These are phyloP conservation scores for Aplocera efformata DNA, from an alignment of 2,888 invertebrate species.

Conservation along the genomic window DNA sequence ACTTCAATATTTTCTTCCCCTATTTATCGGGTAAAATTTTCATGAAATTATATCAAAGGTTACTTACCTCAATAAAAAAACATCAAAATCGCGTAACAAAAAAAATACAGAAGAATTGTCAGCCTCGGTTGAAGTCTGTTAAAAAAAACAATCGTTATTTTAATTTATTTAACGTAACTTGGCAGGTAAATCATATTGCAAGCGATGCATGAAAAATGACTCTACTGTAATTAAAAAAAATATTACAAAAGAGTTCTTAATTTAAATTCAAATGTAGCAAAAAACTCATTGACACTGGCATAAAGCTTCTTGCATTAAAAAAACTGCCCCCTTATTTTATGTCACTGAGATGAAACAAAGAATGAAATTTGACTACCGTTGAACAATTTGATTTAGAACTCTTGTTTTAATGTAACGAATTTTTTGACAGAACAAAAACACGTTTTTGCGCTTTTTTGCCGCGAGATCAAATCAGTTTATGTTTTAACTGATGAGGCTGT, in stretches of 20 bases:
- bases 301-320: slow-evolving; percentile 28
- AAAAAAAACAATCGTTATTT: slow-evolving; percentile 12
- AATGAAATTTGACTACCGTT: slow-evolving; percentile 67
- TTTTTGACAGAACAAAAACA: slow-evolving; percentile 43
- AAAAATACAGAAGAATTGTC: too few relatives aligned
- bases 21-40: too few relatives aligned
- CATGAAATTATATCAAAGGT: too few relatives aligned
- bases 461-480: slow-evolving; percentile 12
- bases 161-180: slow-evolving; percentile 30
- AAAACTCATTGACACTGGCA: slow-evolving; percentile 40
- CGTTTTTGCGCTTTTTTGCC: slow-evolving; percentile 32
- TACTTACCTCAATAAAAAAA: too few relatives aligned
- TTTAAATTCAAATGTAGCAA: slow-evolving; percentile 66
- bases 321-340: slow-evolving; percentile 40
- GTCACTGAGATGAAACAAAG: slow-evolving; percentile 70
- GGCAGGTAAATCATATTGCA: slow-evolving; percentile 75
- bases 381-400: slow-evolving; percentile 69
- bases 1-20: too few relatives aligned
- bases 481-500: slow-evolving; percentile 14
- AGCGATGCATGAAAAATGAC: slow-evolving; percentile 80
- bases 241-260: slow-evolving; percentile 63
- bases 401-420: slow-evolving; percentile 60
- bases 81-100: too few relatives aligned
- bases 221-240: slow-evolving; percentile 74
- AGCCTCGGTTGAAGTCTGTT: too few relatives aligned